These are phyloP conservation scores for Sardina pilchardus DNA, from an alignment of 2,113 vertebrate species.

Conservation along the genomic window DNA sequence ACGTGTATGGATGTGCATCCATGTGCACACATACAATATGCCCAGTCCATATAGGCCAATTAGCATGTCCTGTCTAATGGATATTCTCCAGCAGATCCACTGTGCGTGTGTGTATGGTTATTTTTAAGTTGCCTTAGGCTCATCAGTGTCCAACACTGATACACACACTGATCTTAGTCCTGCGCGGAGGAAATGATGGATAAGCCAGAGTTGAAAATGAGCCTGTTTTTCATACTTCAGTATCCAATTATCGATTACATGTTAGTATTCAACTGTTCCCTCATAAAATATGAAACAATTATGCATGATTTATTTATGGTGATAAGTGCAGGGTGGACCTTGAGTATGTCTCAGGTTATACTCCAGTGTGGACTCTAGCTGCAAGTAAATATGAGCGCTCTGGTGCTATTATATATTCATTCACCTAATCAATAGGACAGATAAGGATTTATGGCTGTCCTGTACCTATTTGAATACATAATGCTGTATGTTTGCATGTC, in stretches of 20 bases:
- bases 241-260: constrained; percentile 66
- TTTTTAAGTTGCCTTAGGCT: constrained; percentile 66
- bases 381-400: constrained; percentile 14
- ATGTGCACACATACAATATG: constrained; percentile 13
- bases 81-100: constrained; percentile 67
- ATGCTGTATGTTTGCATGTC: neutral
- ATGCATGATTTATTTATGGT: constrained; percentile 6
- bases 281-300: constrained; percentile 40
- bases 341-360: constrained; percentile 1
- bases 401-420: constrained; percentile 14
- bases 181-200: constrained; percentile 67
- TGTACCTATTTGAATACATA: constrained; percentile 2
- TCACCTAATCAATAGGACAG: constrained; percentile 9
- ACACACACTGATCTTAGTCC: constrained; percentile 49
- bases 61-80: constrained; percentile 66
- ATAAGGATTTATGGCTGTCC: constrained; percentile 15
- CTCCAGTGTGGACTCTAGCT: neutral
- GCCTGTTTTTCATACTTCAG: constrained; percentile 55
- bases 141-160: constrained; percentile 55
- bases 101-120: constrained; percentile 69
- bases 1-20: constrained; percentile 24
- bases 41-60: constrained; percentile 50
- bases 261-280: constrained; percentile 49
- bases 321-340: neutral
- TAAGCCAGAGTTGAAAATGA: constrained; percentile 61